A percentile compares a stretch with the other conserved stretches of the same genome.
Conservation (phyloP, 2,113 vertebrate genomes). For the Sphyrna mokarran region DNA sequence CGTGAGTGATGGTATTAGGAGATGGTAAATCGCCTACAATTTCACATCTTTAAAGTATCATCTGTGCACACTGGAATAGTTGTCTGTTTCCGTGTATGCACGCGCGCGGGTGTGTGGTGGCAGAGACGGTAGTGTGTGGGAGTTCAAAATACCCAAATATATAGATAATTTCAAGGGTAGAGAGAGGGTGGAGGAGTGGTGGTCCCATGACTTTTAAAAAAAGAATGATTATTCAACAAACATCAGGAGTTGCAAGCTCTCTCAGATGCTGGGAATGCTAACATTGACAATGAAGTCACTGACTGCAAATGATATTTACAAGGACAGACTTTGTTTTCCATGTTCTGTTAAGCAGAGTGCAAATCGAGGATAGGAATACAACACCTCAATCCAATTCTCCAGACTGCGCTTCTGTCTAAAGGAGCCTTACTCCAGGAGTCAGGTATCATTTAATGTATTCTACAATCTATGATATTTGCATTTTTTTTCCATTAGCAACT, state of each 20-base stretch:
- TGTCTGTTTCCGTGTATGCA: not conserved
- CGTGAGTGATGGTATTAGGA: not conserved
- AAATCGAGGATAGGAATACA: not conserved
- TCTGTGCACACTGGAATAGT: not conserved
- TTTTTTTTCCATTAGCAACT: not conserved
- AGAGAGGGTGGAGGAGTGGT: not conserved
- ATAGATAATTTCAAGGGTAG: not conserved
- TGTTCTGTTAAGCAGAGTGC: not conserved
- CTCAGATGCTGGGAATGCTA: not conserved
- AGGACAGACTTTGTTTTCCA: not conserved
- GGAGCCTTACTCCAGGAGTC: not conserved
- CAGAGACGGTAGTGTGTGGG: not conserved
- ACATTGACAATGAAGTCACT: not conserved
- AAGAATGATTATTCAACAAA: not conserved
- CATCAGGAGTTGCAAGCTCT: not conserved
- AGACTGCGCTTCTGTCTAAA: not conserved
- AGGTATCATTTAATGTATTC: not conserved
- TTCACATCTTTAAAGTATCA: not conserved
- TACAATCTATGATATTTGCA: conserved; percentile 1
- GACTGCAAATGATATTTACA: not conserved
- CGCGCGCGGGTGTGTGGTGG: too few relatives aligned
- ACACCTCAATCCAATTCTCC: not conserved
- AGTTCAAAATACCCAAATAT: not conserved
- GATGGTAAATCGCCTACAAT: not conserved
- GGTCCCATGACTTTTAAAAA: not conserved